phyloP scores from a whole-genome alignment of 2,113 vertebrate species.

The Corapipo altera region DNA sequence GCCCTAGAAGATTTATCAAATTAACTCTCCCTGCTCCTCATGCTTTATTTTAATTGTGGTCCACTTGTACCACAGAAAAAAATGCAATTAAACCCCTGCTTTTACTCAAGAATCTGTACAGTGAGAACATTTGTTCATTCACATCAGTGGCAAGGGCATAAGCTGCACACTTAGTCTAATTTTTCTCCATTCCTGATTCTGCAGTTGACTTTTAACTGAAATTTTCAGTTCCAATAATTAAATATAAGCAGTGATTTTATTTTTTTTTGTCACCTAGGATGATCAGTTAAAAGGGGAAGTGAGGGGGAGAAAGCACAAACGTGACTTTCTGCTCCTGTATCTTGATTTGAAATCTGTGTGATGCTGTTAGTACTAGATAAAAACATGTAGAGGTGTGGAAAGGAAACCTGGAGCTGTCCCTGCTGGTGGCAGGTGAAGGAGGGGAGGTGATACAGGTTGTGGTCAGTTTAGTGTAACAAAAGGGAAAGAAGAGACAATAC shows the following conservation, averaged over 20 bases:
- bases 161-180: not conserved
- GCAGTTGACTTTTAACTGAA: not conserved
- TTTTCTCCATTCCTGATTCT: not conserved
- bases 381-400: not conserved
- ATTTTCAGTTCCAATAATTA: not conserved
- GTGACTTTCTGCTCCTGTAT: not conserved
- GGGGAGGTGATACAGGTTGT: rapidly evolving
- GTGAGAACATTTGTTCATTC: not conserved
- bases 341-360: not conserved
- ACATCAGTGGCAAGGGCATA: not conserved
- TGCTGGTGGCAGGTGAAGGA: not conserved
- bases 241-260: not conserved
- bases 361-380: not conserved
- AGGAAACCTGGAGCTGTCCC: not conserved
- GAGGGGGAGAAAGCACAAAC: not conserved
- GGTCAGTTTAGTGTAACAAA: not conserved
- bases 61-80: not conserved
- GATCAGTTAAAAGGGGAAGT: not conserved
- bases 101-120: not conserved
- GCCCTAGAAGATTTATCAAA: not conserved
- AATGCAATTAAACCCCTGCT: not conserved
- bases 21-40: not conserved
- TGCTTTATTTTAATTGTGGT: not conserved
- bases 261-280: not conserved
- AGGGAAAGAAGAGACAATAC: not conserved